These are phyloP conservation scores for Dicerorhinus sumatrensis DNA, from an alignment of 2,113 vertebrate genomes.

Conservation along the genomic window DNA sequence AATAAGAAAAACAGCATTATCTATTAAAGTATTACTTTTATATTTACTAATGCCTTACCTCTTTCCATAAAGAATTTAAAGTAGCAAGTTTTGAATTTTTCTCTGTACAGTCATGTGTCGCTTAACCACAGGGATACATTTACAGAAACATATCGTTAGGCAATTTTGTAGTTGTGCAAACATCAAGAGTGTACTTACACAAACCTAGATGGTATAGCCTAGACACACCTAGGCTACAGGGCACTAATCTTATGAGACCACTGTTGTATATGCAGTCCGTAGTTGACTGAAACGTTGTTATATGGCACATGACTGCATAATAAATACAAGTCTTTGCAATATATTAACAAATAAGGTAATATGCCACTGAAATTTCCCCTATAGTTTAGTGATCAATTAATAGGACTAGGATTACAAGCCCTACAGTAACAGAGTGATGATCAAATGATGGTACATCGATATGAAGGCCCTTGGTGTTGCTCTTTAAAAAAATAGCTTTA, in stretches of 20 bases:
- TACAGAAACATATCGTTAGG: no score
- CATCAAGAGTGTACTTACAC: no score
- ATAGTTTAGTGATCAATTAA: neutral
- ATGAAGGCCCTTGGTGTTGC: neutral
- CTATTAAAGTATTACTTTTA: neutral
- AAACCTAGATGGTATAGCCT: no score
- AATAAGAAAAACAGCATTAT: slow-evolving; percentile 8
- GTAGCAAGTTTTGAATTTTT: neutral
- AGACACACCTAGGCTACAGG: no score
- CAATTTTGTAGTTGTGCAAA: no score
- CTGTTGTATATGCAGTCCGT: no score
- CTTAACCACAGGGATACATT: no score
- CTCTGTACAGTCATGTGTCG: neutral
- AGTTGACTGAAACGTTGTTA: no score
- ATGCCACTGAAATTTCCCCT: neutral
- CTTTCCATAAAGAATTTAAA: neutral
- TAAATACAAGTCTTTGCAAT: neutral
- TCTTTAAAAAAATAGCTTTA: neutral
- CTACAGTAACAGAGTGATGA: neutral
- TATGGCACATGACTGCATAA: neutral
- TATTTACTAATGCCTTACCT: neutral
- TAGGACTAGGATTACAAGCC: neutral
- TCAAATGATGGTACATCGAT: neutral
- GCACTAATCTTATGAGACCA: no score
- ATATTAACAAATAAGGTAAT: neutral